Conservation (phyloP, 2,888 invertebrate species). For the Ypsolopha scabrella region DNA sequence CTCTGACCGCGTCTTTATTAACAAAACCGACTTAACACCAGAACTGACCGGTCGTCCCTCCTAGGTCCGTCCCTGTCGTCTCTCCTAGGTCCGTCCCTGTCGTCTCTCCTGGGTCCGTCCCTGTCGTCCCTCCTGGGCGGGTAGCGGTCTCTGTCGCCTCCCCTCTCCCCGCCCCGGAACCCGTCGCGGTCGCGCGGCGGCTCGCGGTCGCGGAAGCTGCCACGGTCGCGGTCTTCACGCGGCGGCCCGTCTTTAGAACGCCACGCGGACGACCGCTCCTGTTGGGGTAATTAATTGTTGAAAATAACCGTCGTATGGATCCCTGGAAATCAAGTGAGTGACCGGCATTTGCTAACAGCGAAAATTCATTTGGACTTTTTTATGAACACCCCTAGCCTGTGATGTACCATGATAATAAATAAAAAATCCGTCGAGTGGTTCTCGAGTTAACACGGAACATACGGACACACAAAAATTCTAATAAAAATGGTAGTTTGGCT, state of each 20-base stretch:
- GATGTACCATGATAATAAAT: too few species aligned
- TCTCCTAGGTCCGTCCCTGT: constrained; percentile 14
- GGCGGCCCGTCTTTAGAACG: constrained; percentile 42
- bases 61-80: constrained; percentile 18
- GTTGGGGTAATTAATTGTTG: constrained; percentile 1
- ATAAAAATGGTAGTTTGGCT: too few species aligned
- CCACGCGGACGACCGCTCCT: constrained; percentile 56
- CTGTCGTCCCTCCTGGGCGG: constrained; percentile 3
- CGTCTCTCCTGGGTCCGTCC: constrained; percentile 12
- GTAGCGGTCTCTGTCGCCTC: constrained; percentile 13
- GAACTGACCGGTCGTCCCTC: constrained; percentile 40
- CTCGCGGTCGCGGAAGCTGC: constrained; percentile 9
- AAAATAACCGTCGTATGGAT: too few species aligned
- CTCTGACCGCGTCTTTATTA: too few species aligned
- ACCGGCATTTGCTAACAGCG: too few species aligned
- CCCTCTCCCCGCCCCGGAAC: constrained; percentile 24
- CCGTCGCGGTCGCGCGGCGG: constrained; percentile 20
- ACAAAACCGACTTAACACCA: constrained; percentile 3
- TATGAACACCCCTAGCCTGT: too few species aligned
- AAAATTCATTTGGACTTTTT: too few species aligned
- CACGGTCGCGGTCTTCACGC: constrained; percentile 15
- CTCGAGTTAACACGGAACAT: too few species aligned
- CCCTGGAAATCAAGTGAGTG: too few species aligned
- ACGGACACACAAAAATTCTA: too few species aligned
- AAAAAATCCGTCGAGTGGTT: too few species aligned